Base-by-base conservation (phyloP, 2,888 invertebrate species). In the Dendrolimus pini region DNA sequence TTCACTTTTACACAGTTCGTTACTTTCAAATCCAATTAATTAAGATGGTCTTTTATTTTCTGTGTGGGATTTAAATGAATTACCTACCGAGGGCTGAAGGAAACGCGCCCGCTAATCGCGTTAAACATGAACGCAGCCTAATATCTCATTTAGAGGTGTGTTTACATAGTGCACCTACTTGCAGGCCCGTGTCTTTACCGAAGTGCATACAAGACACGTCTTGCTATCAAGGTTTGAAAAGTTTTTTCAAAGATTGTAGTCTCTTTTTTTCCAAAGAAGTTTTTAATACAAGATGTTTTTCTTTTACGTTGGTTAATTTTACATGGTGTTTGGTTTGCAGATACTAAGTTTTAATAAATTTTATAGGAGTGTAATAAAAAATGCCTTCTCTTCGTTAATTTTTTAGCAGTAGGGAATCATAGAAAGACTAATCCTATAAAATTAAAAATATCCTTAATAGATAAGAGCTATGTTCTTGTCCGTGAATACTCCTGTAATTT, bases 121-220 rank as follows among this genome's bases (percentile, higher is more conserved):
- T 14, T 14, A 7, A 61, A 60, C 66, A 60, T 62, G 41, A 52
- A 61, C 71, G 41, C 59, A 62, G 59, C 72, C 69, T 68, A 65
- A 75, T 70, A 72, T 76, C 80, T 82, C 83, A 82, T 82, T 83
- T 81, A 73, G 80, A 79, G 81, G 76, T 77, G 74, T 83, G 84
- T 84, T 85, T 84, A 80, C 82, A 82, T 67, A 75, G 75, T 75
- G 72, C 73, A 75, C 73, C 78, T 78, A 78, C 71, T 74, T 74
- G 70, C 70, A 69, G 66, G 68, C 67, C 75, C 71, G 68, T 73
- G 72, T 80, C 80, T 81, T 79, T 78, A 65, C 78, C 73, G 66
- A 73, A 75, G 77, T 78, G 79, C 79, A 82, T 71, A 81, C 78
- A 77, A 72, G 75, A 71, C 72, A 67, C 72, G 67, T 67, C 71